Evolutionary conservation across 1,140 invertebrate genomes (phyloP).

Genomic region (Ruditapes philippinarum): DNA sequence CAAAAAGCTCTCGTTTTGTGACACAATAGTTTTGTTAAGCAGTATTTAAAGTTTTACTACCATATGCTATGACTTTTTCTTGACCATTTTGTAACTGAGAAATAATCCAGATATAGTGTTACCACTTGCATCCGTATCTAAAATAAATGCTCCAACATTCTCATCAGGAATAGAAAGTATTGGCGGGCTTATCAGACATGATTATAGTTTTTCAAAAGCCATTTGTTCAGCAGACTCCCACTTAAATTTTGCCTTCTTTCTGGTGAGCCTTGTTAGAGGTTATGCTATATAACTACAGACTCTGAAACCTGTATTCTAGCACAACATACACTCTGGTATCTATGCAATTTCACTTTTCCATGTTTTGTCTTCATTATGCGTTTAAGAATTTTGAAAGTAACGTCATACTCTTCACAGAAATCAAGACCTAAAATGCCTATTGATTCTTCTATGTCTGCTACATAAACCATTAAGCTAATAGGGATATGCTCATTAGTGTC

Average conservation of each 20-base stretch:
- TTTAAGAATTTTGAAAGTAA: neutral
- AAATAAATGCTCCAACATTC: neutral
- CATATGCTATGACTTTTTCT: slow-evolving; percentile 23
- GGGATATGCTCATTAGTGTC: neutral
- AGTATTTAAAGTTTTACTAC: slow-evolving; percentile 12
- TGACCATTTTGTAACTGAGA: neutral
- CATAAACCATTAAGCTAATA: no score
- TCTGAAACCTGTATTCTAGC: slow-evolving; percentile 26
- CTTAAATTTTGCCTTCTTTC: slow-evolving; percentile 1
- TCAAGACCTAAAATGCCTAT: neutral
- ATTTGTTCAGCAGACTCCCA: neutral
- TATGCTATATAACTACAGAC: neutral
- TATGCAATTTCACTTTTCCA: neutral
- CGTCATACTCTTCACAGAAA: neutral
- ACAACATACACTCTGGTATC: slow-evolving; percentile 1
- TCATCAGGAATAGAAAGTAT: neutral
- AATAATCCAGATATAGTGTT: neutral
- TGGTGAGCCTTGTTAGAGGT: neutral
- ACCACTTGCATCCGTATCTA: slow-evolving; percentile 5
- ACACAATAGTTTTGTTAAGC: slow-evolving; percentile 9
- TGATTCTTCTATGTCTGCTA: neutral
- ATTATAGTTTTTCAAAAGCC: neutral
- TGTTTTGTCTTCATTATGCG: neutral
- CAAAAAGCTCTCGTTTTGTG: slow-evolving; percentile 8
- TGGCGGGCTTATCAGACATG: neutral